Evolutionary conservation across 2,888 invertebrate species (phyloP).

Genomic region (Acholoe squamosa): DNA sequence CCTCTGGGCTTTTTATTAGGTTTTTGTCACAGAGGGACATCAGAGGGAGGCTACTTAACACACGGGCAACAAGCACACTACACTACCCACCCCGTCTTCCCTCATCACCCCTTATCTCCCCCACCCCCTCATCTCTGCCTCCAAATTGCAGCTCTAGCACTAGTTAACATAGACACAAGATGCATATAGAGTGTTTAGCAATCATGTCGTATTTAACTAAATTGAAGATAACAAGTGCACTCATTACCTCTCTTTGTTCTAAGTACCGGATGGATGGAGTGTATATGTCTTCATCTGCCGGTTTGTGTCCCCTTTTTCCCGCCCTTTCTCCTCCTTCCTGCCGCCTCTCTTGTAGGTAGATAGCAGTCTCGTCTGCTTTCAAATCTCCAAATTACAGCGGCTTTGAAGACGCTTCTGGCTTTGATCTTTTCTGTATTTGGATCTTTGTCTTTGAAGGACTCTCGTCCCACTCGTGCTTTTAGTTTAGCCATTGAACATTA

Average conservation of each 20-base stretch:
- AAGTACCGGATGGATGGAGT: slow-evolving; percentile 35
- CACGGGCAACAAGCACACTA: slow-evolving; percentile 45
- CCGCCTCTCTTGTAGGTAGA: background rate
- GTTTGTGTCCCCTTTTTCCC: slow-evolving; percentile 21
- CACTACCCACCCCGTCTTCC: slow-evolving; percentile 39
- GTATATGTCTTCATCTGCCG: slow-evolving; percentile 45
- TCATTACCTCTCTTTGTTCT: slow-evolving; percentile 35
- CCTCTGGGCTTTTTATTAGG: slow-evolving; percentile 55
- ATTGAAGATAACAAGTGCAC: slow-evolving; percentile 46
- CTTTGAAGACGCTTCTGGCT: slow-evolving; percentile 42
- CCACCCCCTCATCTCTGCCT: background rate
- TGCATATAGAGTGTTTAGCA: slow-evolving; percentile 53
- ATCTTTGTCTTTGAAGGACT: slow-evolving; percentile 53
- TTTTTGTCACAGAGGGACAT: slow-evolving; percentile 47
- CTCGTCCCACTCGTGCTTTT: slow-evolving; percentile 41
- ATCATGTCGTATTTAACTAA: slow-evolving; percentile 51
- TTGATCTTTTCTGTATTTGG: slow-evolving; percentile 54
- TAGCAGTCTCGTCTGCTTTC: background rate
- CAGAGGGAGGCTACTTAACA: slow-evolving; percentile 52
- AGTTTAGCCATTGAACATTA: slow-evolving; percentile 46
- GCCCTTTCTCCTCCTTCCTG: background rate
- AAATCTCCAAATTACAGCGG: slow-evolving; percentile 58
- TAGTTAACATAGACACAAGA: slow-evolving; percentile 4
- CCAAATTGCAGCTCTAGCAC: background rate
- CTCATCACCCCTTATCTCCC: background rate